phyloP scores from a whole-genome alignment of 2,797 vertebrate genomes.

The Sciurus vulgaris region DNA sequence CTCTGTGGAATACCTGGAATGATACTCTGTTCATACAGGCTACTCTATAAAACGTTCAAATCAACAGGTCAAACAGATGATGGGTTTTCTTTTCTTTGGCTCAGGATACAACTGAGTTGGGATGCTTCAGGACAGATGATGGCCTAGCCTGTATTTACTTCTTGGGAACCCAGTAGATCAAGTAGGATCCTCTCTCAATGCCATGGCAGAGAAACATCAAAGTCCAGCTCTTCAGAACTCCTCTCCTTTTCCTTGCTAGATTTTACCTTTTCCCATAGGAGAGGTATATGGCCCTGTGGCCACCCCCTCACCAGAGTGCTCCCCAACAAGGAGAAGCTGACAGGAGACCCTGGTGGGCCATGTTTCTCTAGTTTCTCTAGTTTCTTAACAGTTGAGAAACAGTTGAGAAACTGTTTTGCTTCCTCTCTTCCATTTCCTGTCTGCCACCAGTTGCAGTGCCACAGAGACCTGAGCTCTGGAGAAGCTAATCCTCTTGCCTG shows the following conservation, averaged over 20 bases:
- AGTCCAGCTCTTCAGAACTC: too few relatives aligned
- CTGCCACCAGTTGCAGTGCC: neutral
- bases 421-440: neutral
- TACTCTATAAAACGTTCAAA: neutral
- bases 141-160: neutral
- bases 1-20: neutral
- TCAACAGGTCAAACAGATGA: neutral
- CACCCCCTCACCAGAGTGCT: neutral
- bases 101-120: neutral
- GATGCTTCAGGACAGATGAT: neutral
- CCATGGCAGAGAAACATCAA: neutral
- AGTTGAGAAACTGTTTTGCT: neutral
- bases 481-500: neutral
- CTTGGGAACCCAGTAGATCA: neutral
- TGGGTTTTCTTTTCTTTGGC: neutral
- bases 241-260: too few relatives aligned
- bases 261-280: rapidly evolving
- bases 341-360: neutral
- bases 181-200: neutral
- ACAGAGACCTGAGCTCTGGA: neutral
- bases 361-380: neutral
- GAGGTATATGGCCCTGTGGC: rapidly evolving
- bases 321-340: neutral
- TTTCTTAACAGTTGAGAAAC: too few relatives aligned
- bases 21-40: neutral